Evolutionary conservation across 2,797 vertebrate species (phyloP).

Genomic region (Cottoperca gobio): DNA sequence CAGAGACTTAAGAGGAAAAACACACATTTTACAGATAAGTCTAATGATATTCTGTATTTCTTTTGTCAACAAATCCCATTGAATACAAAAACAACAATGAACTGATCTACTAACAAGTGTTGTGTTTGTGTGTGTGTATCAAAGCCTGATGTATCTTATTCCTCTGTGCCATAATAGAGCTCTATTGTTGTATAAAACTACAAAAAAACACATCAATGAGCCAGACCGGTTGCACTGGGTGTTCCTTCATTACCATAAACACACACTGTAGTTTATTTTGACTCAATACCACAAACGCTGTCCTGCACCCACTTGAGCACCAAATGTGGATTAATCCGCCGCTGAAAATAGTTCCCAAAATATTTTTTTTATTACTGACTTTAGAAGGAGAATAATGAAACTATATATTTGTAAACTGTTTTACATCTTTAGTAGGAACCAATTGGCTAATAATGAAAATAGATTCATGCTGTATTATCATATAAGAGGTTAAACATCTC

Average conservation of each 20-base stretch:
- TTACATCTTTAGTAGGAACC: neutral
- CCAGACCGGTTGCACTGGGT: neutral
- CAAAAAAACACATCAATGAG: accelerated
- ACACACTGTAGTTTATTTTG: neutral
- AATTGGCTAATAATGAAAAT: neutral
- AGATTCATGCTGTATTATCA: neutral
- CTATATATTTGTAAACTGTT: neutral
- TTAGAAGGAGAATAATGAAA: neutral
- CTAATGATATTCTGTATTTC: neutral
- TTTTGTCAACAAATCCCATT: neutral
- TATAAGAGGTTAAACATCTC: neutral
- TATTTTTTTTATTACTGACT: neutral
- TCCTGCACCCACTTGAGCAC: neutral
- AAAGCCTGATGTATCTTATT: neutral
- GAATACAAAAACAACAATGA: neutral
- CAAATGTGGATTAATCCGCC: neutral
- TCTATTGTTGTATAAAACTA: too few relatives aligned
- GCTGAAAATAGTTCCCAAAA: neutral
- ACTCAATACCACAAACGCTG: accelerated
- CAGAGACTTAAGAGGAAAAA: neutral
- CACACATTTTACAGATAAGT: neutral
- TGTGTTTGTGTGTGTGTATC: neutral
- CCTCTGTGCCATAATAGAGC: neutral
- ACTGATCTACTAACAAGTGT: neutral
- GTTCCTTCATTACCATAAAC: neutral